Conservation (phyloP, 2,113 vertebrate genomes). For the Dermatemys mawii region DNA sequence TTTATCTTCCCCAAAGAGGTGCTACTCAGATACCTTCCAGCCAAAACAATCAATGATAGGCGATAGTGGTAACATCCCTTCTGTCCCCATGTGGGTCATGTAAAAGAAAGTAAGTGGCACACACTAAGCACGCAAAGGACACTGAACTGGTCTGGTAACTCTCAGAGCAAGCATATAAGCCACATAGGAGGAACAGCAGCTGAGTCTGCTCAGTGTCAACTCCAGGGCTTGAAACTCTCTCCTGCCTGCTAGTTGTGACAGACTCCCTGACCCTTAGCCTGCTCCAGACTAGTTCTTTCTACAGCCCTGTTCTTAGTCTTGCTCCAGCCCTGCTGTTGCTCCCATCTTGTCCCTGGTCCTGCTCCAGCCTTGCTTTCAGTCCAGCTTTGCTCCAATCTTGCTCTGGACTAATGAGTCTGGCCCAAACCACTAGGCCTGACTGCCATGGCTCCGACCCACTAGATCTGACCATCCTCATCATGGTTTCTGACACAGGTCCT, state of each 20-base stretch:
- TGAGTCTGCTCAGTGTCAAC: no score
- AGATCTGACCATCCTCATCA: background rate
- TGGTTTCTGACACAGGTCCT: background rate
- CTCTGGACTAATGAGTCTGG: background rate
- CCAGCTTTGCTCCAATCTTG: no score
- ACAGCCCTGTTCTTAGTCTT: background rate
- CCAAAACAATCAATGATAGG: background rate
- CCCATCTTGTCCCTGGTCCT: no score
- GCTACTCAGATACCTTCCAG: background rate
- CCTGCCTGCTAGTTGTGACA: no score
- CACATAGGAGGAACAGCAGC: no score
- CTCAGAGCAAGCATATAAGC: no score
- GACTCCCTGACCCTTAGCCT: background rate
- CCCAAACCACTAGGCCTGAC: background rate
- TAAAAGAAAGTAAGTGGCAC: accelerated
- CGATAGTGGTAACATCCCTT: background rate
- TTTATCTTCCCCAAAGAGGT: background rate
- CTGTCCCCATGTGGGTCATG: background rate
- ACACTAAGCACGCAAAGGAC: background rate
- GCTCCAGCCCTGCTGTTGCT: background rate
- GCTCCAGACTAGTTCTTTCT: background rate
- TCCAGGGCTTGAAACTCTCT: no score
- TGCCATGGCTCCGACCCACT: background rate
- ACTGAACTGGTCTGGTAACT: background rate
- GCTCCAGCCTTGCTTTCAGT: no score